A percentile compares a stretch with the other conserved stretches of the same genome.
phyloP scores from a whole-genome alignment of 2,113 vertebrate species.

The Montifringilla adamsi region DNA sequence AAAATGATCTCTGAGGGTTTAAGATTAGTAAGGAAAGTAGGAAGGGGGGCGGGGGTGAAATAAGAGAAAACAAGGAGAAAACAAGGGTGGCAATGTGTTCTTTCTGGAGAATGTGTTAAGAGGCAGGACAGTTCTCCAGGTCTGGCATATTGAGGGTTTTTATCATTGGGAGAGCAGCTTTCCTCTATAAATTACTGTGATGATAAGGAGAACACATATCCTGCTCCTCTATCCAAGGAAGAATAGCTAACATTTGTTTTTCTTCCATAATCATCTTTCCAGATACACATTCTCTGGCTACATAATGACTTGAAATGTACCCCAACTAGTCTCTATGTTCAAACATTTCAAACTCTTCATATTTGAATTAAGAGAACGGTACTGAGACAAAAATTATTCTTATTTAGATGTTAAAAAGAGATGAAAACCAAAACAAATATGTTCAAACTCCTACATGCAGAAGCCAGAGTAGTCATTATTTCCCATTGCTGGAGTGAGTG shows the following conservation, averaged over 20 bases:
- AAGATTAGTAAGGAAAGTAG: not conserved
- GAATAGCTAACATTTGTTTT: not conserved
- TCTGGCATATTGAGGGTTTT: not conserved
- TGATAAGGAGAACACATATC: not conserved
- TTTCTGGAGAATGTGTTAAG: not conserved
- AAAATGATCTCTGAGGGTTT: not conserved
- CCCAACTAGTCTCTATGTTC: not conserved
- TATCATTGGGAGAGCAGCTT: not conserved
- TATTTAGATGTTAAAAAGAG: not conserved
- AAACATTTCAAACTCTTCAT: not conserved
- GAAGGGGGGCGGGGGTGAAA: not conserved
- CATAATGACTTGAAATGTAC: not conserved
- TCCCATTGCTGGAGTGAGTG: accelerated
- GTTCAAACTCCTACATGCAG: not conserved
- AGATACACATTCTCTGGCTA: not conserved
- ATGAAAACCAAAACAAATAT: not conserved
- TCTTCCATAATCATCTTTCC: constrained; percentile 12
- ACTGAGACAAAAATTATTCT: not conserved
- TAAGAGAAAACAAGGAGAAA: not conserved
- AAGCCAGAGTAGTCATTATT: not conserved
- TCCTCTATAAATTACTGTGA: not conserved
- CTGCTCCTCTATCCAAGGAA: not conserved
- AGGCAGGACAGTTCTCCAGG: not conserved
- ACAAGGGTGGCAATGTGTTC: not conserved
- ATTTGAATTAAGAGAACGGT: not conserved